Percentiles rank a stretch among this genome's conserved stretches.
phyloP scores from a whole-genome alignment of 2,888 invertebrate species.

The Pollenia labialis region DNA sequence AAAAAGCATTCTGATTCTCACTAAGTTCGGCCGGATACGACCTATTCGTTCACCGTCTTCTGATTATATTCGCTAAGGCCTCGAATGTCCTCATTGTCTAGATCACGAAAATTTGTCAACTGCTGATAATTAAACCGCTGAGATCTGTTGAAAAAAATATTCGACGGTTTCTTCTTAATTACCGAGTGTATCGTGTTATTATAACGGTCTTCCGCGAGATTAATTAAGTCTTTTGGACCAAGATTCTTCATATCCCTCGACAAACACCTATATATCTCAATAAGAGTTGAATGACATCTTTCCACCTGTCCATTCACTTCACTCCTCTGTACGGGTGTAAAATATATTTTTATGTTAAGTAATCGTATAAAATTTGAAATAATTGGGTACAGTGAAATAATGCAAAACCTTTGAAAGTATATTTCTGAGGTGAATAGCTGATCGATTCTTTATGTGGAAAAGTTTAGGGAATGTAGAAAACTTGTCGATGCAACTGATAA shows the following conservation, averaged over 20 bases:
- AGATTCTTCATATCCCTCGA: not conserved
- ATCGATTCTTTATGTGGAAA: slow-evolving; percentile 6
- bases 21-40: no score
- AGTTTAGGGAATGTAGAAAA: slow-evolving; percentile 8
- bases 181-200: no score
- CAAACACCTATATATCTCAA: not conserved
- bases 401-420: not conserved
- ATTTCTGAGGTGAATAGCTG: not conserved
- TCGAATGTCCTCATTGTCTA: no score
- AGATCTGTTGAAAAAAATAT: no score
- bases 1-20: no score
- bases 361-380: not conserved
- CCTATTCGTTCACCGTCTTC: no score
- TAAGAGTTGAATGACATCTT: not conserved
- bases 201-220: not conserved
- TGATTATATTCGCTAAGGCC: no score
- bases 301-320: not conserved
- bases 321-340: not conserved
- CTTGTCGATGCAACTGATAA: slow-evolving; percentile 20
- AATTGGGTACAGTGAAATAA: not conserved
- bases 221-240: not conserved
- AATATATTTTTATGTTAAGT: not conserved
- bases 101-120: no score
- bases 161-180: no score
- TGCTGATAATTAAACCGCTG: no score